These are phyloP conservation scores for Chrysolina americana DNA, from an alignment of 2,888 invertebrate species.

Conservation along the genomic window DNA sequence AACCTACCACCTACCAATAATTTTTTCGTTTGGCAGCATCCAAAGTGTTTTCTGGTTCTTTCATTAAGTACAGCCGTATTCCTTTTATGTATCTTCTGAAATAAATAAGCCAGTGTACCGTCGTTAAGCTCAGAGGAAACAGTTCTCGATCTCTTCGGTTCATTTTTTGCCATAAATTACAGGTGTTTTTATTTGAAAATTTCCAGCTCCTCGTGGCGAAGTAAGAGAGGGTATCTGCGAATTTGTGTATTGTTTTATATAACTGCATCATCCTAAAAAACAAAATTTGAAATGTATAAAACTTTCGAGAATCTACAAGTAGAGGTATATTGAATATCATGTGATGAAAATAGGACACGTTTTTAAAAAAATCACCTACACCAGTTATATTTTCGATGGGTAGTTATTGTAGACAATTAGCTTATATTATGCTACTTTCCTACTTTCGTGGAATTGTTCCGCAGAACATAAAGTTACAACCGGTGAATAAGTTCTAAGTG, in stretches of 20 bases:
- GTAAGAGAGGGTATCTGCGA: slow-evolving; percentile 80
- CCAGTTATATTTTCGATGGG: too few relatives aligned
- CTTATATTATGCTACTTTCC: too few relatives aligned
- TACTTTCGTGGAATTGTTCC: too few relatives aligned
- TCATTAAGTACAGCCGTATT: slow-evolving; percentile 81
- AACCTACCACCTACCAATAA: slow-evolving; percentile 51
- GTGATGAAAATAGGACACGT: too few relatives aligned
- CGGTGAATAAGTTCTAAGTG: too few relatives aligned
- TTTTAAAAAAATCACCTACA: too few relatives aligned
- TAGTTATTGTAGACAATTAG: too few relatives aligned
- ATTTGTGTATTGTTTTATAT: slow-evolving; percentile 86
- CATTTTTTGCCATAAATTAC: slow-evolving; percentile 74
- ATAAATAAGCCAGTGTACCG: slow-evolving; percentile 81
- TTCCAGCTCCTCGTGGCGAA: slow-evolving; percentile 83
- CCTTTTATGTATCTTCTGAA: slow-evolving; percentile 81
- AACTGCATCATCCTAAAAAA: slow-evolving; percentile 80
- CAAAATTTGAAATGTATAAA: not conserved
- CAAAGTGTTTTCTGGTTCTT: slow-evolving; percentile 81
- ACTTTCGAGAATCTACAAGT: too few relatives aligned
- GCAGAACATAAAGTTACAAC: too few relatives aligned
- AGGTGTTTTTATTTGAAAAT: slow-evolving; percentile 78
- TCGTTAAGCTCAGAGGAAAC: slow-evolving; percentile 82
- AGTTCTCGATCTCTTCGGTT: slow-evolving; percentile 71
- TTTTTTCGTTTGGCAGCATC: slow-evolving; percentile 48
- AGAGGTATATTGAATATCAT: too few relatives aligned